Base-by-base conservation (phyloP, 2,797 vertebrate genomes). In the Catamblyrhynchus diadema region DNA sequence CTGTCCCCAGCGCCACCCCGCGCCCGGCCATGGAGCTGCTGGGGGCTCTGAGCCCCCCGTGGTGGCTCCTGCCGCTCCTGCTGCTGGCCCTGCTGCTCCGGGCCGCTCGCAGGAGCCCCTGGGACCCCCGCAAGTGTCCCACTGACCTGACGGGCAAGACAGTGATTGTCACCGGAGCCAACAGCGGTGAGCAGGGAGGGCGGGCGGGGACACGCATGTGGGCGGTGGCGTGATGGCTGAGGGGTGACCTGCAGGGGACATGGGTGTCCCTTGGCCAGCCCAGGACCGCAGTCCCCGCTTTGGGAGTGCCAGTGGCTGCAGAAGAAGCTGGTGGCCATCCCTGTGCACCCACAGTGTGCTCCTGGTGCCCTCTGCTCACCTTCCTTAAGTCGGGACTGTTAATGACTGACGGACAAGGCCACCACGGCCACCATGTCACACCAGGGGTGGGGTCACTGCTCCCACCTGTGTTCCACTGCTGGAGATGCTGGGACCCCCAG, bases 121-220 rank as follows among this genome's bases (percentile, higher is more conserved):
- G 99, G 99, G 65, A 97, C 9, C 98, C 98, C 1, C 56, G 41
- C 6, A 7, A 86, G 8, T 99, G 98, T 94, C 51, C 80, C 4
- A 89, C 97, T 0, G 95, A 94, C 14, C 98, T 99, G 67, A 94
- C 77, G 0, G 98, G 98, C 41, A 99, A 98, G 93, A 99, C 98
- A 0, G 98, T 98, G 2, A 97, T 99, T 11, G 98, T 99, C 62
- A 99, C 99, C 0, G 99, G 99, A 67, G 98, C 98, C 53, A 99
- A 98, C 78, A 98, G 98, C 62, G 97, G 97, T 97, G 93, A 96
- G 96, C 3, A 1, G 57, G 39, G 22, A 4, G 10, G 37, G 23
- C 8, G 6, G 45, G 39, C 0, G 6, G 65, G 44, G 45, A 32
- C 4, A 1, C 1, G 30, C 0, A 6, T 1, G 7, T 1, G 54